These are phyloP conservation scores for Tetanocera ferruginea DNA, from an alignment of 2,888 invertebrate species.

Conservation along the genomic window DNA sequence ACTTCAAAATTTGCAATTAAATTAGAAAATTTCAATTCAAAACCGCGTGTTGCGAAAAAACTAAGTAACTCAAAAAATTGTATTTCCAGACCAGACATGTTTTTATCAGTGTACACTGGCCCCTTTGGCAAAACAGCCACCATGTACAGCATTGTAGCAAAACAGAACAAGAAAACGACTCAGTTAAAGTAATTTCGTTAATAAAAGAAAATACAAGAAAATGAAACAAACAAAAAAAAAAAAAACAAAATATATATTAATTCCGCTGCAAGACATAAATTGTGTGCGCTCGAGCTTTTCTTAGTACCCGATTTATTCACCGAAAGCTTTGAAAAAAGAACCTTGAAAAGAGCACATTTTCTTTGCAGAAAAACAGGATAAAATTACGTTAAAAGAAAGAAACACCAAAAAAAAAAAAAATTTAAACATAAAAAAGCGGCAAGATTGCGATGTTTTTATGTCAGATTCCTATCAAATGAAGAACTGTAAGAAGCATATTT, in stretches of 20 bases:
- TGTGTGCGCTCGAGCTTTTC: background rate
- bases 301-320: background rate
- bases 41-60: too few relatives aligned
- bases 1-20: too few relatives aligned
- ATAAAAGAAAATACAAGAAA: background rate
- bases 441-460: background rate
- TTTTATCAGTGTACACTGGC: too few relatives aligned
- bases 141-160: background rate
- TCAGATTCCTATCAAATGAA: too few relatives aligned
- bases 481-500: too few relatives aligned
- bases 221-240: background rate
- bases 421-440: background rate
- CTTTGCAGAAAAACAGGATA: background rate
- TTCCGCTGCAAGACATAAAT: slow-evolving; percentile 16
- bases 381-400: background rate
- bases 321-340: background rate
- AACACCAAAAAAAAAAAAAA: background rate
- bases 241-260: slow-evolving; percentile 10
- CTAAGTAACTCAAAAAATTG: too few relatives aligned
- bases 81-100: too few relatives aligned
- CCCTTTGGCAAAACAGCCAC: background rate
- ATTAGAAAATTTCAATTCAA: too few relatives aligned
- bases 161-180: background rate
- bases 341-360: background rate
- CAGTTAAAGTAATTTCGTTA: background rate